phyloP scores from a whole-genome alignment of 2,113 vertebrate species.

The Craseonycteris thonglongyai region DNA sequence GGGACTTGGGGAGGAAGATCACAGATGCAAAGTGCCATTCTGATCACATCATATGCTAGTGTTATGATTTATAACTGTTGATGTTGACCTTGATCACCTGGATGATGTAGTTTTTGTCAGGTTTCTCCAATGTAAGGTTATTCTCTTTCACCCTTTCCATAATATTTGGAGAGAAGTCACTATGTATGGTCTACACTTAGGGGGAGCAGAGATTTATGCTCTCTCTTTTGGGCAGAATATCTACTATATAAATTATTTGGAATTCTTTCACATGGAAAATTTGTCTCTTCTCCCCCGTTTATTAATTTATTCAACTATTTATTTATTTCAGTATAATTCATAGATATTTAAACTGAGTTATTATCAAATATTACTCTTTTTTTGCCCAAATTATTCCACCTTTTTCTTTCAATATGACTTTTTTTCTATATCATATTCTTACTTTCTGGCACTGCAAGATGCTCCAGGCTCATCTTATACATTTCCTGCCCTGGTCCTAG shows the following conservation, averaged over 20 bases:
- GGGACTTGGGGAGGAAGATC: not conserved
- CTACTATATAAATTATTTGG: not conserved
- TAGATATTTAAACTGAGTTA: not conserved
- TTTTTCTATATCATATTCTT: not conserved
- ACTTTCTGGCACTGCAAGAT: not conserved
- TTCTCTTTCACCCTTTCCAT: not conserved
- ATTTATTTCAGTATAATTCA: not conserved
- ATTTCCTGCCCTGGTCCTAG: not conserved
- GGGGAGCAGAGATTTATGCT: not conserved
- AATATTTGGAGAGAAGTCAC: not conserved
- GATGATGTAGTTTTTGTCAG: not conserved
- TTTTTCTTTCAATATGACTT: not conserved
- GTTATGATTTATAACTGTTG: not conserved
- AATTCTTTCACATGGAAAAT: not conserved
- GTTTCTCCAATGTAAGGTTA: not conserved
- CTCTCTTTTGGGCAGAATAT: not conserved
- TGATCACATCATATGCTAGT: not conserved
- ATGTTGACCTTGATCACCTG: not conserved
- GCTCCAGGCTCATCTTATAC: not conserved
- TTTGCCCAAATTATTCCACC: not conserved
- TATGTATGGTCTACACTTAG: not conserved
- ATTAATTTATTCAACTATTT: not conserved
- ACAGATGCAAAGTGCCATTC: not conserved
- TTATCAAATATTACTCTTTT: not conserved
- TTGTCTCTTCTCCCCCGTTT: not conserved